Conservation (phyloP, 2,113 vertebrate species). For the Scomber colias region DNA sequence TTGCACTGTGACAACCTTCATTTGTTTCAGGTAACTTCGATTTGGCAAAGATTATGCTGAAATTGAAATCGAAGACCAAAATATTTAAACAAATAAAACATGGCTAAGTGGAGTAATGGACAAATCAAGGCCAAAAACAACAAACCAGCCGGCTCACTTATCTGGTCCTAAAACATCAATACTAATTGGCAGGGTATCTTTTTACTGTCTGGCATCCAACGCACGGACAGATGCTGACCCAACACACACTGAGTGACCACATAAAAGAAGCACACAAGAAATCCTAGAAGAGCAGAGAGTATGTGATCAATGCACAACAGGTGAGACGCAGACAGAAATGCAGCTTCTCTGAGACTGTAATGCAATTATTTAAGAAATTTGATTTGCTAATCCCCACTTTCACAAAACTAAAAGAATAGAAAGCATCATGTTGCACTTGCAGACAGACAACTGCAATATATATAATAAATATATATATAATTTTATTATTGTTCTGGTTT, state of each 20-base stretch:
- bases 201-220: slow-evolving; percentile 13
- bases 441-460: no score
- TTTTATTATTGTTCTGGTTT: neutral
- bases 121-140: neutral
- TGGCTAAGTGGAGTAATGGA: no score
- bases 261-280: neutral
- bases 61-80: neutral
- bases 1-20: neutral
- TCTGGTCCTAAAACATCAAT: slow-evolving; percentile 12
- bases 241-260: slow-evolving; percentile 8
- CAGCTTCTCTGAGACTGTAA: neutral
- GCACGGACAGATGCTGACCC: neutral
- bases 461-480: no score
- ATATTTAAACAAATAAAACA: neutral
- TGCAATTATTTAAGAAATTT: neutral
- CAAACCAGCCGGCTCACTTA: slow-evolving; percentile 9
- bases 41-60: neutral
- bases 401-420: neutral
- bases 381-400: neutral
- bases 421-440: no score
- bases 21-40: neutral
- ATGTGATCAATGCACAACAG: neutral
- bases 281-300: neutral
- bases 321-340: neutral
- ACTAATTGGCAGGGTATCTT: slow-evolving; percentile 1